These are phyloP conservation scores for Xiphydria camelus DNA, from an alignment of 2,888 invertebrate genomes.

Conservation along the genomic window DNA sequence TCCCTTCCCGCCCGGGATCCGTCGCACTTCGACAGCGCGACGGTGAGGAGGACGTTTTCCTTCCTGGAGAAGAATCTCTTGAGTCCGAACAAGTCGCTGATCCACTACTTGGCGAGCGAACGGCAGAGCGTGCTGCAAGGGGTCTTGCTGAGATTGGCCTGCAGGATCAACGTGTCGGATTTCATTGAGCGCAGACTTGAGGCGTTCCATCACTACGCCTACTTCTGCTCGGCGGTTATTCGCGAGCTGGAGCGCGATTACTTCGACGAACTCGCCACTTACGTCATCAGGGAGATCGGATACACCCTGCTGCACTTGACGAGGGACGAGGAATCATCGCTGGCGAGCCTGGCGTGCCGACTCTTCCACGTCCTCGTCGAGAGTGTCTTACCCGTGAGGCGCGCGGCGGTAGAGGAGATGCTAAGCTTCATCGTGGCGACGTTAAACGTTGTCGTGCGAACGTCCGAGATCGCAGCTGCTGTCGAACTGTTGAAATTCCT, in stretches of 20 bases:
- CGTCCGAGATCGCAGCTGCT: slow-evolving; percentile 33
- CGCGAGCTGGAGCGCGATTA: slow-evolving; percentile 49
- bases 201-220: slow-evolving; percentile 63
- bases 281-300: slow-evolving; percentile 63
- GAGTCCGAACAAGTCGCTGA: slow-evolving; percentile 53
- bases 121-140: slow-evolving; percentile 62
- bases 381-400: slow-evolving; percentile 57
- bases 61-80: slow-evolving; percentile 56
- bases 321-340: slow-evolving; percentile 50
- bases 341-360: slow-evolving; percentile 36
- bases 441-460: slow-evolving; percentile 58
- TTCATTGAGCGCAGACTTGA: slow-evolving; percentile 62
- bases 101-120: slow-evolving; percentile 39
- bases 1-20: slow-evolving; percentile 50
- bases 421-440: slow-evolving; percentile 62
- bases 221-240: slow-evolving; percentile 59
- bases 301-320: slow-evolving; percentile 62
- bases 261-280: slow-evolving; percentile 59
- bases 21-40: slow-evolving; percentile 56
- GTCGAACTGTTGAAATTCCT: slow-evolving; percentile 61
- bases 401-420: slow-evolving; percentile 57
- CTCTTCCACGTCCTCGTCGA: slow-evolving; percentile 59
- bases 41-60: slow-evolving; percentile 53
- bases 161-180: slow-evolving; percentile 58
- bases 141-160: slow-evolving; percentile 61